Base-by-base conservation (phyloP, 2,888 invertebrate species). In the Beris morrisii region DNA sequence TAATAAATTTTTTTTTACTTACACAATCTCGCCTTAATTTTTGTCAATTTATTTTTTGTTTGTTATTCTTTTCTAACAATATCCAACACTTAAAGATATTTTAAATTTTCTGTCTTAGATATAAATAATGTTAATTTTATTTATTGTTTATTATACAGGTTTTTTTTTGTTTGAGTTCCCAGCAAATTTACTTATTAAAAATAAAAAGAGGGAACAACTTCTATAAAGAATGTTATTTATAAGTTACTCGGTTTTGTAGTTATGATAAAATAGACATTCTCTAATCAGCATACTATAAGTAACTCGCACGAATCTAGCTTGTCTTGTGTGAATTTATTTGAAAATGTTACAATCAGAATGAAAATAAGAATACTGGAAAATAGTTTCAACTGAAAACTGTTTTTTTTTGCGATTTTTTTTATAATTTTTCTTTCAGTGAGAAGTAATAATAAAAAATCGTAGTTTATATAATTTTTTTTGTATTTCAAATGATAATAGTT, bases 71-170 rank as follows among this genome's bases (percentile, higher is more conserved):
- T 56, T 61, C 46, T 61, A 52, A 32, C 50, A 61, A 61, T 61
- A 61, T 61, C 61, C 61, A 61, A 61, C 61, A 61, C 61, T 61
- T 61, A 61, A 61, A 61, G 52, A 50, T 50, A 50, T 50, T 52
- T 61, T 50, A 38, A 38, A 50, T 15, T 61, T 61, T 52, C 31
- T 48, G 50, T 45, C 61, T 61, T 61, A 61, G 38, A 52, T 61
- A 61, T 50, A 61, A 61, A 61, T 50, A 61, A 32, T 61, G 22
- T 61, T 31, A 28, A 22, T 11, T 45, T 44, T 45, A 12, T 57
- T 13, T 44, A 44, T 28, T 38, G 28, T 52, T 31, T 61, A 30
- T 52, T 45, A 30, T 61, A 43, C 48, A 12, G 6, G n/a, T 52
- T 32, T 50, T 61, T 59, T 61, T 50, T 61, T 50, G 43, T 59